Evolutionary conservation across 2,113 vertebrate species (phyloP), one percentile per base, ranked within the genome.

Genomic region (Zosterops pallidus): DNA sequence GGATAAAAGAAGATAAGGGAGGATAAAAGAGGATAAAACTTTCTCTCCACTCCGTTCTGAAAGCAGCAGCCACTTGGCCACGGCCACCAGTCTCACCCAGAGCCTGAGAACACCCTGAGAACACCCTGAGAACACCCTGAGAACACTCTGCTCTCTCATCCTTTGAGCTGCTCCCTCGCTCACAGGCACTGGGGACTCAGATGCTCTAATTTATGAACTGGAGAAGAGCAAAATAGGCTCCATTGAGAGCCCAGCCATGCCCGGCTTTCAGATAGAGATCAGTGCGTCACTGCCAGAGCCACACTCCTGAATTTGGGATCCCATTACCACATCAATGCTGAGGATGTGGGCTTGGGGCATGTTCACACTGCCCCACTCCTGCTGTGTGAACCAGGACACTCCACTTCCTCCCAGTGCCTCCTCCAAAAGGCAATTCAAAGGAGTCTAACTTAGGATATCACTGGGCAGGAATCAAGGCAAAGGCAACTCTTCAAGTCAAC

Each of bases 311-410:
- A 78, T 47, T 46, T 28, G 62, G 78, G 62, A 92, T 67, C 59
- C 91, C 85, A 62, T 79, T 49, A 57, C 79, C 94, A 94, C 95
- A 92, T 92, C 96, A 90, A 62, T 95, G 94, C 22, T 0, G 1
- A 76, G 68, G 42, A 80, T 94, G 75, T 46, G 87, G 88, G 52
- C 94, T 88, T 26, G 78, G 59, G 94, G 94, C 92, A 50, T 18
- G 64, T 53, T 83, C 90, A 53, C 85, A 59, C 70, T 31, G 11
- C 95, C 86, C 46, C 39, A 4, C 80, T 78, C 23, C 60, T 44
- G 69, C 77, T 35, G 4, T 62, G 82, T n/a, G 79, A 83, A 79
- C 37, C 90, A 14, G 82, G 67, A 95, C 70, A n/a, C 63, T 41
- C 65, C 2, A 52, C 59, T 74, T 71, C 62, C 82, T 70, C 47